Evolutionary conservation across 30 jellyfish, hydroid and myxozoan genomes (phyloP).

Genomic region (Aurelia sp.): DNA sequence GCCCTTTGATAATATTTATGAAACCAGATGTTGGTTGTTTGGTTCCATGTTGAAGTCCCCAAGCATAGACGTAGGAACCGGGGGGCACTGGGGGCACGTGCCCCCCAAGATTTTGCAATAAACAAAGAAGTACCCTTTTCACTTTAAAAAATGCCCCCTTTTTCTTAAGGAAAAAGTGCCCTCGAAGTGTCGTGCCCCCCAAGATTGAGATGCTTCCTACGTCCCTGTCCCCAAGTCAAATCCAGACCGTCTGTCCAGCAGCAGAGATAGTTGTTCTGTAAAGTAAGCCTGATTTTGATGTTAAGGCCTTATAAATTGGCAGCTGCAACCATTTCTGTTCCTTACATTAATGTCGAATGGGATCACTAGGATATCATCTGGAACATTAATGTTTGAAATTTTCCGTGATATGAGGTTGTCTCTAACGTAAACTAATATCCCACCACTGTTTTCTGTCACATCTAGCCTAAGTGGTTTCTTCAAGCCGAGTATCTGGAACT

Average conservation of each 20-base stretch:
- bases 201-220: too few species aligned
- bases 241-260: background rate
- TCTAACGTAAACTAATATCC: conserved; percentile 38
- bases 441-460: conserved; percentile 42
- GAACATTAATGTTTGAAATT: background rate
- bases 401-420: conserved; percentile 28
- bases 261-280: background rate
- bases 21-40: background rate
- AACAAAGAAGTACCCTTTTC: too few species aligned
- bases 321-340: conserved; percentile 18
- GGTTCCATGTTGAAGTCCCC: conserved; percentile 15
- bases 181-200: too few species aligned
- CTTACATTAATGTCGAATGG: conserved; percentile 11
- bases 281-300: background rate
- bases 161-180: too few species aligned
- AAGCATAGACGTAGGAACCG: too few species aligned
- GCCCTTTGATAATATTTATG: conserved; percentile 17
- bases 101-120: too few species aligned
- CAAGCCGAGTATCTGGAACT: background rate
- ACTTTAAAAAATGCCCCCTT: too few species aligned
- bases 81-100: too few species aligned
- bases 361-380: conserved; percentile 8
- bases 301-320: background rate
- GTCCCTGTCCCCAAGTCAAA: too few species aligned
- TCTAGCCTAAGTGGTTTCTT: conserved; percentile 39